Conservation (phyloP, 2,113 vertebrate genomes). For the Poeciliopsis turrubarensis region DNA sequence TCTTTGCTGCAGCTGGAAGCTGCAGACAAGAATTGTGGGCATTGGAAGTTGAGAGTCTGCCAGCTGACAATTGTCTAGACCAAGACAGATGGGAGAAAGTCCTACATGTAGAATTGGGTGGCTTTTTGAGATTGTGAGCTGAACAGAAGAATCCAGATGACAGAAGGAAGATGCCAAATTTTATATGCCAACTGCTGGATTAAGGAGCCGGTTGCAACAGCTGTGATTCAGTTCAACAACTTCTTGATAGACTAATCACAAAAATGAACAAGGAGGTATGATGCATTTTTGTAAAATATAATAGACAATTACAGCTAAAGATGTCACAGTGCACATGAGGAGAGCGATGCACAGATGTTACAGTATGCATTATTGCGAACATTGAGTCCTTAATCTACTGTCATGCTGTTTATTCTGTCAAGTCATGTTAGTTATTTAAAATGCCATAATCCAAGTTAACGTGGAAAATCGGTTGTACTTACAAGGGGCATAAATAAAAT, state of each 20-base stretch:
- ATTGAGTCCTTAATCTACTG: neutral
- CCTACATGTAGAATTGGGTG: conserved; percentile 67
- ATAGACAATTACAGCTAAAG: conserved; percentile 16
- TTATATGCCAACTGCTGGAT: conserved; percentile 42
- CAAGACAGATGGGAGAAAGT: conserved; percentile 55
- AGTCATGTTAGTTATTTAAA: too few species aligned
- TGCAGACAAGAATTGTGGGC: conserved; percentile 65
- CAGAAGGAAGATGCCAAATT: conserved; percentile 32
- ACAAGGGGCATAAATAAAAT: too few species aligned
- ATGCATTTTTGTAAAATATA: conserved; percentile 23
- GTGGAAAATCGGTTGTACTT: too few species aligned
- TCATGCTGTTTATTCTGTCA: neutral
- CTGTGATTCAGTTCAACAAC: conserved; percentile 31
- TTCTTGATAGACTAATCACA: conserved; percentile 16
- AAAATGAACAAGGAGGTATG: conserved; percentile 23
- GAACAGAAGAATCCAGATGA: conserved; percentile 54
- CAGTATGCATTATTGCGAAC: neutral
- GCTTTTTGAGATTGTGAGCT: conserved; percentile 54
- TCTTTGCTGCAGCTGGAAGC: conserved; percentile 60
- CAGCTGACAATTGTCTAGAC: conserved; percentile 68
- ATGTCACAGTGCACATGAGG: neutral
- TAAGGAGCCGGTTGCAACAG: conserved; percentile 54
- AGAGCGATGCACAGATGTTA: neutral
- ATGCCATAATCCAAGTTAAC: too few species aligned
- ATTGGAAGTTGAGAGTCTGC: conserved; percentile 54